Evolutionary conservation across 2,113 vertebrate species (phyloP).

Genomic region (Urocynchramus pylzowi): DNA sequence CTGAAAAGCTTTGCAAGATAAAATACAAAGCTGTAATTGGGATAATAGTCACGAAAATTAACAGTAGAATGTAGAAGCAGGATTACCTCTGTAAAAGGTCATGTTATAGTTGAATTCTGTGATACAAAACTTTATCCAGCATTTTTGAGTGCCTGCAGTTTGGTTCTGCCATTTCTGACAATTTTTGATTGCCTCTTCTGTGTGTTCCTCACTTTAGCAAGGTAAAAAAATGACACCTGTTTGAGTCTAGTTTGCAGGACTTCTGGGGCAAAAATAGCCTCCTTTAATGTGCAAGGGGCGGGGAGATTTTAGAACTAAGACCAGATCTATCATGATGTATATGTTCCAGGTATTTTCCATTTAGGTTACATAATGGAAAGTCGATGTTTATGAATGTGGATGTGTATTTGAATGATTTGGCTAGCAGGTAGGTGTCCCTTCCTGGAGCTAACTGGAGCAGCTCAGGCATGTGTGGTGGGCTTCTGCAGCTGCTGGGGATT

Average conservation of each 20-base stretch:
- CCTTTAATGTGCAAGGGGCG: background rate
- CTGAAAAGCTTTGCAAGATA: background rate
- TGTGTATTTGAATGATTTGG: background rate
- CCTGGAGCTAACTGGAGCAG: background rate
- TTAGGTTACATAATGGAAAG: background rate
- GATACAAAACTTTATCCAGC: background rate
- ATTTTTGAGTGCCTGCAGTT: background rate
- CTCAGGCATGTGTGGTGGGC: background rate
- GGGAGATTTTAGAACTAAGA: background rate
- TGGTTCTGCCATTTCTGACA: background rate
- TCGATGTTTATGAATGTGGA: background rate
- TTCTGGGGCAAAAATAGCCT: background rate
- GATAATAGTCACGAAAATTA: background rate
- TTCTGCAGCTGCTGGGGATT: background rate
- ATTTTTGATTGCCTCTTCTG: background rate
- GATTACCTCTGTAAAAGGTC: background rate
- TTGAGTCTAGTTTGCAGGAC: background rate
- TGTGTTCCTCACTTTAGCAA: background rate
- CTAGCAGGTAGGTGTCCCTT: background rate
- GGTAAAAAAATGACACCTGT: background rate
- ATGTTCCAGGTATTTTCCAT: background rate
- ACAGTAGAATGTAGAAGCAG: background rate
- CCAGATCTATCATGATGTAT: background rate
- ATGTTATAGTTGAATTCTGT: background rate
- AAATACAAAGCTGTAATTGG: background rate